Conservation (phyloP, 2,888 invertebrate species). For the Autographa pulchrina region DNA sequence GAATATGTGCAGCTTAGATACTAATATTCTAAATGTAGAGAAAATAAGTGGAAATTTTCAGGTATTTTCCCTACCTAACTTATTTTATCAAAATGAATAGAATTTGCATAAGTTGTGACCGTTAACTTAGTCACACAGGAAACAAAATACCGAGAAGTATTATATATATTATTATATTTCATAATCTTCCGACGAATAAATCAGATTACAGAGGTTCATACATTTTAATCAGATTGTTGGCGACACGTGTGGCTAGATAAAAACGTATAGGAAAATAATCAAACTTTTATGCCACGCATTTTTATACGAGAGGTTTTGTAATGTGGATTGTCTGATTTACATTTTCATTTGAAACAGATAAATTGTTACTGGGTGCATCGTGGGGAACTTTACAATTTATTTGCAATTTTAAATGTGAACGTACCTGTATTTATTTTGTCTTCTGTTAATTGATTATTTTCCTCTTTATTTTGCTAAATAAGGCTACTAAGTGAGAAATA, state of each 20-base stretch:
- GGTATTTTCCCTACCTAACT: not conserved
- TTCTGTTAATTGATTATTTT: not conserved
- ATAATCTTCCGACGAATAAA: slow-evolving; percentile 32
- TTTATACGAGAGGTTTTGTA: slow-evolving; percentile 45
- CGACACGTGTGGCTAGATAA: slow-evolving; percentile 53
- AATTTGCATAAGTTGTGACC: not conserved
- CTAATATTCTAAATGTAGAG: not conserved
- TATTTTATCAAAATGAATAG: not conserved
- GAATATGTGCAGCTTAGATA: not conserved
- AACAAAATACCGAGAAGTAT: not conserved
- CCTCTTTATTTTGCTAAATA: not conserved
- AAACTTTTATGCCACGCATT: slow-evolving; percentile 54
- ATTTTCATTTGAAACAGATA: slow-evolving; percentile 46
- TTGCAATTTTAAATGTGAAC: not conserved
- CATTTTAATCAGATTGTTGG: slow-evolving; percentile 52
- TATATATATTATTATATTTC: slow-evolving; percentile 8
- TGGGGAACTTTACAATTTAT: slow-evolving; percentile 1
- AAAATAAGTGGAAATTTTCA: not conserved
- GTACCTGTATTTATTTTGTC: not conserved
- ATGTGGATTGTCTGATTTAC: slow-evolving; percentile 45
- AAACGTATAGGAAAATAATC: slow-evolving; percentile 50
- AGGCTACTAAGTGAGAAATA: not conserved
- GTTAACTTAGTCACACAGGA: slow-evolving; percentile 4
- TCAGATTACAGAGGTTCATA: slow-evolving; percentile 51
- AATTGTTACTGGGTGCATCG: not conserved